Conservation (phyloP, 2,113 vertebrate genomes). For the Nibea albiflora region DNA sequence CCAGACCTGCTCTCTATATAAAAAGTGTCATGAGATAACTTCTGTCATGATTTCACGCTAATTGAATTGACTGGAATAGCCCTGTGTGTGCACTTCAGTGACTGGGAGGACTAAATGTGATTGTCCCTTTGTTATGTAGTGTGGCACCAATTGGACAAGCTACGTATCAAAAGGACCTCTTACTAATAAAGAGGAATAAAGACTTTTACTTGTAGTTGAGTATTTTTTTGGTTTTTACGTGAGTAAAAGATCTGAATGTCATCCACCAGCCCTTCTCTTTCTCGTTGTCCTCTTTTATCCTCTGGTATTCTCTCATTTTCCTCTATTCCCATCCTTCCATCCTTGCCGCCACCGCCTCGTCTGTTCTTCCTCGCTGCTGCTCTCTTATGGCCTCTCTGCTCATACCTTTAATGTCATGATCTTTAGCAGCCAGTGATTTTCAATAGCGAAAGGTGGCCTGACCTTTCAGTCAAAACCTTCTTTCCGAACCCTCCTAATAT, state of each 20-base stretch:
- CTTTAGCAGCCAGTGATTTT: conserved; percentile 75
- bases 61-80: too few relatives aligned
- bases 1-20: too few relatives aligned
- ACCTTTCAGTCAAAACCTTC: conserved; percentile 70
- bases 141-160: too few relatives aligned
- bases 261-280: background rate
- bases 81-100: too few relatives aligned
- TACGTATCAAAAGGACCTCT: too few relatives aligned
- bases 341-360: conserved; percentile 8
- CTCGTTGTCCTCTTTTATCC: background rate
- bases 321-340: conserved; percentile 6
- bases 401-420: conserved; percentile 74
- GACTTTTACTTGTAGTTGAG: background rate
- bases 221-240: background rate
- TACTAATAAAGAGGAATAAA: background rate
- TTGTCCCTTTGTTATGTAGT: too few relatives aligned
- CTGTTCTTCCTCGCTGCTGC: conserved; percentile 6
- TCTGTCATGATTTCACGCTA: too few relatives aligned
- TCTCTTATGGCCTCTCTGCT: conserved; percentile 49
- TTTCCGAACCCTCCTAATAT: conserved; percentile 29
- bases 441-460: conserved; percentile 65
- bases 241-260: conserved; percentile 2
- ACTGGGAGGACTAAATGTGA: too few relatives aligned
- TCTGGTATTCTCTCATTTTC: background rate
- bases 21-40: too few relatives aligned